Base-by-base conservation (phyloP, 1,140 invertebrate genomes). In the Pogonus chalceus region DNA sequence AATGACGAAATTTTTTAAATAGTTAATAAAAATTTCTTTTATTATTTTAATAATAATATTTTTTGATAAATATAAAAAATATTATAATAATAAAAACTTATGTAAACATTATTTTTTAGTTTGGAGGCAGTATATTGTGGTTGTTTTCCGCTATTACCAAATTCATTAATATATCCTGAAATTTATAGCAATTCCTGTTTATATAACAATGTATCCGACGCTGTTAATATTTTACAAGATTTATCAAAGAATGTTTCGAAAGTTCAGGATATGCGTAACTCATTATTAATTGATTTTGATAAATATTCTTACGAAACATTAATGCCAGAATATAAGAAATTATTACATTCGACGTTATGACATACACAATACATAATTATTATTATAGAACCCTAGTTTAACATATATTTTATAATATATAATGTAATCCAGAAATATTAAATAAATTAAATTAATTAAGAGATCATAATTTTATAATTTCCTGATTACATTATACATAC, bases 151-250 rank as follows among this genome's bases (percentile, higher is more conserved):
- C 62, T 88, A 14, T 78, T 77, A 49, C 85, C 85, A 23, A 84
- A 83, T 60, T 67, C 71, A 55, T 69, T 88, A 4, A 84, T 84
- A 0, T 88, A 88, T 73, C 84, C 84, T 1, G 85, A 88, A 72
- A 76, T 87, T 54, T 88, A 83, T 71, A 80, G 82, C 24, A 67
- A 70, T 24, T 65, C 76, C 37, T 82, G 77, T 63, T 63, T 84
- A 0, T 86, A 82, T 62, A 75, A 76, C 37, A 77, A 77, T 49
- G 61, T 72, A 35, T 66, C 71, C 46, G 74, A 83, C 48, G 61
- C 84, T 2, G 70, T 75, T 20, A 75, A 76, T 61, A 78, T 65
- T 65, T 62, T 81, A 2, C 68, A 69, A 51, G 61, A 70, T 39
- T 76, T 76, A 65, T 76, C 74, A 56, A 47, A 64, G 3, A 60